A percentile compares a stretch with the other conserved stretches of the same genome.
Conservation (phyloP, 2,888 invertebrate species). For the Mimas tiliae region DNA sequence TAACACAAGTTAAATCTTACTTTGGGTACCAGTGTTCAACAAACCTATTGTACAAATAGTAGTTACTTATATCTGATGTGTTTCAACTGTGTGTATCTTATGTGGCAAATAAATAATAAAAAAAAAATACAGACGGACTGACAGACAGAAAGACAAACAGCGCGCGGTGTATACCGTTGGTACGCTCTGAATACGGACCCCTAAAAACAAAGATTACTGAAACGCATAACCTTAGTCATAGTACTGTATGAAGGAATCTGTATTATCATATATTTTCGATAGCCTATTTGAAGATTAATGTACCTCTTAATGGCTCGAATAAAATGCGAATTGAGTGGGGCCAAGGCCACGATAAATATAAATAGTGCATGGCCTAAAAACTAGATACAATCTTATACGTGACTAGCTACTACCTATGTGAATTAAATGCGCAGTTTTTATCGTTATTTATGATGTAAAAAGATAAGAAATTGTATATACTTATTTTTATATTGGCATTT, state of each 20-base stretch:
- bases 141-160: too few relatives aligned
- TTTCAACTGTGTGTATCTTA: too few relatives aligned
- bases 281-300: conserved; percentile 19
- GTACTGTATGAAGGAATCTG: not conserved
- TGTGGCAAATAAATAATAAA: too few relatives aligned
- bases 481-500: too few relatives aligned
- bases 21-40: too few relatives aligned
- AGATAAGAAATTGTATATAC: not conserved
- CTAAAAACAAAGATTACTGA: not conserved
- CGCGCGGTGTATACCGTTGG: too few relatives aligned
- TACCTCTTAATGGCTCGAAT: conserved; percentile 7
- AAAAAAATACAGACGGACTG: too few relatives aligned
- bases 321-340: conserved; percentile 4
- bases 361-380: conserved; percentile 16
- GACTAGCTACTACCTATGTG: not conserved
- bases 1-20: too few relatives aligned
- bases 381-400: conserved; percentile 5
- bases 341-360: conserved; percentile 14
- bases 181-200: too few relatives aligned
- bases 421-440: not conserved
- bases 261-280: not conserved
- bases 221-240: not conserved
- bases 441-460: not conserved
- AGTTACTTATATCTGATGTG: too few relatives aligned
- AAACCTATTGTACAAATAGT: too few relatives aligned